Evolutionary conservation across 2,888 invertebrate species (phyloP), one percentile per base, ranked within the genome.

Genomic region (Heliconius charithonia): DNA sequence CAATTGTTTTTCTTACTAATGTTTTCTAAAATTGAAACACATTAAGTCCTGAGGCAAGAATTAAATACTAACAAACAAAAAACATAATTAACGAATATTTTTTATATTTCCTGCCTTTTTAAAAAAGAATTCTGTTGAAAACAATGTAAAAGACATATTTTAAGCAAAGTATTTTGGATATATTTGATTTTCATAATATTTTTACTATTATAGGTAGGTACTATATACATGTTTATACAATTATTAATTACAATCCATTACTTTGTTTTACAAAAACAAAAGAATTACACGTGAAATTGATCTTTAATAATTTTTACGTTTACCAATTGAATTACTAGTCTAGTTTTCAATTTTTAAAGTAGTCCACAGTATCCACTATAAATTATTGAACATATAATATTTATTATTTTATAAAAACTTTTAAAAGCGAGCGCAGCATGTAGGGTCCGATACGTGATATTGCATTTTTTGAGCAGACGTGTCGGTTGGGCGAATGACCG

Each of bases 1-100:
- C 75, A 63, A 22, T 62, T 25, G 65, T 72, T 78, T 73, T 77
- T 74, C 56, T 45, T 69, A 29, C 16, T 29, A 59, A 27, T 66
- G 22, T 73, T 78, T 78, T 78, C 77, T 78, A 74, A 77, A 59
- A 65, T 51, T 51, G 74, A n/a, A 12, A 27, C 7, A 45, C 6
- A 7, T 69, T 69, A 25, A n/a, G 13, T 67, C n/a, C 22, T 37
- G 32, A 22, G 10, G n/a, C 12, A 3, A 66, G 7, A 66, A 59
- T 12, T 3, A 25, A 59, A 59, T 4, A 59, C 59, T 59, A 12
- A 59, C 12, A 22, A n/a, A n/a, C n/a, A 37, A 37, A 37, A 37
- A 37, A 37, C 37, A 37, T 9, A 37, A 37, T 37, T 37, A 32
- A 32, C 32, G 32, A 32, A 32, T 7, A 32, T 32, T 32, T 32